phyloP scores from a whole-genome alignment of 2,113 vertebrate species.

The Siniperca chuatsi region DNA sequence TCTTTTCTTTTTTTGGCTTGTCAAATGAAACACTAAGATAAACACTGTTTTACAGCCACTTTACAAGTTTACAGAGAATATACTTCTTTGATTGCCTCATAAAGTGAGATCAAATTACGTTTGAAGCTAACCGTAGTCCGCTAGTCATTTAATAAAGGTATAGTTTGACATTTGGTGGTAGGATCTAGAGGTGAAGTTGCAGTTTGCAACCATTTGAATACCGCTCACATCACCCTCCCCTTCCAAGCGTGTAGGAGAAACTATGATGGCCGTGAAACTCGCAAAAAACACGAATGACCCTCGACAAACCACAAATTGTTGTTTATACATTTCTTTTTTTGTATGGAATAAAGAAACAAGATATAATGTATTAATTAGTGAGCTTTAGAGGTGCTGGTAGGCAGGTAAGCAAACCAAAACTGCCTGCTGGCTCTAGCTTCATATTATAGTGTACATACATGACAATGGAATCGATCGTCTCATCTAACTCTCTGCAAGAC shows the following conservation, averaged over 20 bases:
- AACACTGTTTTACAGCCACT: slow-evolving; percentile 1
- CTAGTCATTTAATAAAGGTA: not conserved
- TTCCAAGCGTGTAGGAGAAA: too few relatives aligned
- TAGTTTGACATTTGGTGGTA: too few relatives aligned
- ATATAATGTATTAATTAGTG: not conserved
- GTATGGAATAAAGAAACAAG: not conserved
- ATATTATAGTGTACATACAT: not conserved
- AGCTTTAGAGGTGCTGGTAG: not conserved
- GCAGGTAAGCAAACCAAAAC: not conserved
- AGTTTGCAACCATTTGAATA: too few relatives aligned
- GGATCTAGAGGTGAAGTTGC: too few relatives aligned
- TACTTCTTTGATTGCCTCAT: not conserved
- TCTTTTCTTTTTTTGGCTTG: not conserved
- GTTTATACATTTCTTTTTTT: not conserved
- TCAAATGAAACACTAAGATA: not conserved
- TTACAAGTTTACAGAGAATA: not conserved
- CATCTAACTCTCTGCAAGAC: not conserved
- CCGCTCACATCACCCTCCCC: too few relatives aligned
- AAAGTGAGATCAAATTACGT: not conserved
- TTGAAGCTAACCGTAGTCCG: not conserved
- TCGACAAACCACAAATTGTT: not conserved
- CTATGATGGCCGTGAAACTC: too few relatives aligned
- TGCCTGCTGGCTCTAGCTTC: not conserved
- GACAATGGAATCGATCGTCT: not conserved
- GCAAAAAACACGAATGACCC: too few relatives aligned